These are phyloP conservation scores for Macrotus californicus DNA, from an alignment of 2,113 vertebrate genomes.

Conservation along the genomic window DNA sequence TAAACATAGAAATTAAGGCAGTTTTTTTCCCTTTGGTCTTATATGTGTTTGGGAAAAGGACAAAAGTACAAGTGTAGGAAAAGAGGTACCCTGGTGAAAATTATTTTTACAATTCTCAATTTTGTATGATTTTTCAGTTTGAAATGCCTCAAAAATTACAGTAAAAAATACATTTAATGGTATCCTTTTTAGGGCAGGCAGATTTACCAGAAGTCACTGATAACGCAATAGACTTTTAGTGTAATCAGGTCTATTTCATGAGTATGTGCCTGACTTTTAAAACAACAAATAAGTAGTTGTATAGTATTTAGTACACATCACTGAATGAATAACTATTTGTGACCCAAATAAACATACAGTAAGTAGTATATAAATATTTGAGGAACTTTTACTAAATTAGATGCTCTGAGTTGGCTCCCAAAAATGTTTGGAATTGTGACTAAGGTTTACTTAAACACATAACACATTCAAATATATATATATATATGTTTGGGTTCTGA, in stretches of 20 bases:
- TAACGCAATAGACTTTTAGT: background rate
- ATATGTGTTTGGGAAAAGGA: background rate
- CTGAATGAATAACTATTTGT: background rate
- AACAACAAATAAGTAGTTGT: constrained; percentile 34
- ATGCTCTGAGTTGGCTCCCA: background rate
- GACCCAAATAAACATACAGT: constrained; percentile 13
- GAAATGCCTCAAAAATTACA: constrained; percentile 1
- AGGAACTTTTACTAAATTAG: constrained; percentile 38
- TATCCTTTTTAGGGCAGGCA: background rate
- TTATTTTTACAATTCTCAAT: constrained; percentile 38
- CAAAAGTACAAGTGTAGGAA: background rate
- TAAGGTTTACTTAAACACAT: constrained; percentile 14
- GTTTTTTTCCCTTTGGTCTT: background rate
- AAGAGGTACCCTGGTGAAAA: constrained; percentile 1
- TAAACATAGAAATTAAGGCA: background rate
- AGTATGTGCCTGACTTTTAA: constrained; percentile 41
- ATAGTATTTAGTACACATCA: constrained; percentile 19
- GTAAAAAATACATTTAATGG: background rate
- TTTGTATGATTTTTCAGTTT: constrained; percentile 34
- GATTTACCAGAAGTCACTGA: background rate
- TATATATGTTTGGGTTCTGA: constrained; percentile 27
- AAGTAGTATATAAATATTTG: constrained; percentile 8
- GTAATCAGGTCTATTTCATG: background rate
- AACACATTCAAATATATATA: background rate
- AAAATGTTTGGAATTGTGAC: constrained; percentile 21